Base-by-base conservation (phyloP, 2,113 vertebrate species). In the Gallinago undulata region DNA sequence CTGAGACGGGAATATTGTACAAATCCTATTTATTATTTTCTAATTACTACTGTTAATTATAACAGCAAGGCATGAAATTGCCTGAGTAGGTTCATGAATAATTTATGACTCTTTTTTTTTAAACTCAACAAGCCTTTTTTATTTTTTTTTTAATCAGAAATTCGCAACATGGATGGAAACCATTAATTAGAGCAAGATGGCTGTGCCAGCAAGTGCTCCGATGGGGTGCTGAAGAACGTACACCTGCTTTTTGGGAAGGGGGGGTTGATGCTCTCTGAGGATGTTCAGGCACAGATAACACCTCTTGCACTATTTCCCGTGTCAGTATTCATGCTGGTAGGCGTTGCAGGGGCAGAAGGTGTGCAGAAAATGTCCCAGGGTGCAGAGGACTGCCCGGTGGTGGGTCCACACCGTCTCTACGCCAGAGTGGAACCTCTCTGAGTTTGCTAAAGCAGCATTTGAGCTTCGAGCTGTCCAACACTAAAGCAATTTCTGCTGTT, bases 391-490 rank as follows among this genome's bases (percentile, higher is more conserved):
- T n/a, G 18, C 1, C 0, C 4, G 33, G 43, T 47, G 77, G 41
- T 39, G 72, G n/a, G n/a, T 31, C 37, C 2, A 1, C 1, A 7
- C 22, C 10, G 11, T 5, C n/a, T 50, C 64, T 39, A 7, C 2
- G 1, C 41, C 2, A 0, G 33, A 1, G 3, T 7, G 25, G 27
- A 53, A n/a, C 27, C 2, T 1, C 73, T 43, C 67, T 7, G 5
- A 25, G 53, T 18, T 47, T 53, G 57, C 50, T 55, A 19, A 15
- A 27, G 50, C 45, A 10, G 60, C 0, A 0, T 11, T 13, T 21
- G 15, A 53, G 78, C 37, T 47, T 6, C 2, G 23, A 11, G 33
- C 63, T 6, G 39, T 48, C 50, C 19, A 63, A 48, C 7, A 11
- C 56, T 45, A 14, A 48, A 80, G 56, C 50, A 22, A 0, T 8